A percentile compares a stretch with the other conserved stretches of the same genome.
phyloP scores from a whole-genome alignment of 1,140 invertebrate genomes.

The Solenopsis invicta region DNA sequence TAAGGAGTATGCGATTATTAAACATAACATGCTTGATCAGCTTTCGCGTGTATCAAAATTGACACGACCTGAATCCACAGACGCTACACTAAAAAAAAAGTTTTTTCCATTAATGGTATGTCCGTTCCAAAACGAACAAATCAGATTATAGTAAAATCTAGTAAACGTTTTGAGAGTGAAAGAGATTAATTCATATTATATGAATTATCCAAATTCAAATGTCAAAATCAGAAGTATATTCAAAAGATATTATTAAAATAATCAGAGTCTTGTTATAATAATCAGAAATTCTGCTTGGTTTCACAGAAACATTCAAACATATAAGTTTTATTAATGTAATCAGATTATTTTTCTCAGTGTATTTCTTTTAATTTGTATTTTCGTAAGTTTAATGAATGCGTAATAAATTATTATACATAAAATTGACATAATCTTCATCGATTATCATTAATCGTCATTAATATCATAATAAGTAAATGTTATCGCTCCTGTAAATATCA shows the following conservation, averaged over 20 bases:
- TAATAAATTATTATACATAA: constrained; percentile 1
- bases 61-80: not conserved
- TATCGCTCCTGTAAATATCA: not conserved
- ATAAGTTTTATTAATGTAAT: too few species aligned
- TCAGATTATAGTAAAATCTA: too few species aligned
- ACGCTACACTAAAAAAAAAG: too few species aligned
- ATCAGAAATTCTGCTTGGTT: too few species aligned
- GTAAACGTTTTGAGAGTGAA: not conserved
- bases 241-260: not conserved
- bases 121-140: too few species aligned
- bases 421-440: not conserved
- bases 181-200: not conserved
- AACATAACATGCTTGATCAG: constrained; percentile 21
- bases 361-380: not conserved
- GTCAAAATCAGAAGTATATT: not conserved
- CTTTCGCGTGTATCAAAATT: constrained; percentile 7
- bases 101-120: too few species aligned
- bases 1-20: constrained; percentile 35
- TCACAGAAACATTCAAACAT: too few species aligned
- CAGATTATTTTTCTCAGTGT: too few species aligned
- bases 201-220: not conserved
- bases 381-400: not conserved
- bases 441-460: not conserved
- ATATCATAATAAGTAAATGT: constrained; percentile 2
- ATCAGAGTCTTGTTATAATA: too few species aligned